A percentile compares a stretch with the other conserved stretches of the same genome.
phyloP scores from a whole-genome alignment of 1,140 invertebrate genomes.

The Drosophila pachea region DNA sequence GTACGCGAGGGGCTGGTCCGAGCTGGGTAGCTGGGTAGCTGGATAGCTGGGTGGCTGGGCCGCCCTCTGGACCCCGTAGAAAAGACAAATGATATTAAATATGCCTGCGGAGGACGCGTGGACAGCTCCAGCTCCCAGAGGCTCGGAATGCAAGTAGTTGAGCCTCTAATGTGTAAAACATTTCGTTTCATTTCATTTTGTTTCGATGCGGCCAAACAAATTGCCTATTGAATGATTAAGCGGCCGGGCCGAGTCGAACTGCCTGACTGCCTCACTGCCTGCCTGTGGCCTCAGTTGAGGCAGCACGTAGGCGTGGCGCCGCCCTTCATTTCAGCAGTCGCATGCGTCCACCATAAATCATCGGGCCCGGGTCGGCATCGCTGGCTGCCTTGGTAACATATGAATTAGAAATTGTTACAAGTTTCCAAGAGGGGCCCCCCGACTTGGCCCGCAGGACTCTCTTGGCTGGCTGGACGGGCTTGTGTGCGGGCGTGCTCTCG shows the following conservation, averaged over 20 bases:
- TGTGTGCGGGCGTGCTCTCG: conserved; percentile 7
- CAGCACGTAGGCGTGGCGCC: conserved; percentile 9
- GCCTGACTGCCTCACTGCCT: conserved; percentile 9
- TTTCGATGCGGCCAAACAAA: conserved; percentile 56
- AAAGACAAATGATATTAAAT: conserved; percentile 78
- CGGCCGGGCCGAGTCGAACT: conserved; percentile 17
- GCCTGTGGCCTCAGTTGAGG: no score
- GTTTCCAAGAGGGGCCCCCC: conserved; percentile 9
- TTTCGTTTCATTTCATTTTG: conserved; percentile 71
- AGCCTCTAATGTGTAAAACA: conserved; percentile 66
- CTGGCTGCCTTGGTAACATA: conserved; percentile 55
- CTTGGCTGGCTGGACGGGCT: not conserved
- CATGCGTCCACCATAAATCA: conserved; percentile 71
- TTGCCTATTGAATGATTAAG: conserved; percentile 77
- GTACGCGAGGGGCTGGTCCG: not conserved
- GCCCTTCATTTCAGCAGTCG: conserved; percentile 62
- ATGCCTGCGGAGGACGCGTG: conserved; percentile 48
- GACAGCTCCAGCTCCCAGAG: not conserved
- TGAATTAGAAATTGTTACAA: conserved; percentile 75
- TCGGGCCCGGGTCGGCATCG: conserved; percentile 25
- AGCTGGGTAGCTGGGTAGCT: not conserved
- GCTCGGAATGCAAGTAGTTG: conserved; percentile 28
- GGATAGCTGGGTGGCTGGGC: conserved; percentile 1
- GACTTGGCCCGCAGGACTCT: not conserved
- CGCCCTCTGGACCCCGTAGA: conserved; percentile 66